phyloP scores from a whole-genome alignment of 2,797 vertebrate genomes.

The Acridotheres tristis region DNA sequence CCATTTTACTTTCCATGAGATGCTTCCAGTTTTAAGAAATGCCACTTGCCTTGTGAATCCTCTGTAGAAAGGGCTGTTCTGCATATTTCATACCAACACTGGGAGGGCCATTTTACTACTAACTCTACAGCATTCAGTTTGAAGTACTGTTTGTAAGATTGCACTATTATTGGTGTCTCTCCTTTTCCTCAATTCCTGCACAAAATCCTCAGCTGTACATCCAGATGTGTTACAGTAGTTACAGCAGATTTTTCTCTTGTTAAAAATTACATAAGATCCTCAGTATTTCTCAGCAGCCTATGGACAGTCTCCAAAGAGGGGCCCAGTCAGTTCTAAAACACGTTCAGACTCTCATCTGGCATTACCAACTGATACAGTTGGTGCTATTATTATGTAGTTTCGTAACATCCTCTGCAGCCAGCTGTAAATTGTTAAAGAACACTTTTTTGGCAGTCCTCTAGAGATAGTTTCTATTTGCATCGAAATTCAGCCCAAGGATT shows the following conservation, averaged over 20 bases:
- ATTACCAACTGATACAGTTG: background rate
- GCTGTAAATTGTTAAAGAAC: constrained; percentile 56
- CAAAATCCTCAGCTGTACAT: background rate
- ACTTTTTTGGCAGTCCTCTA: constrained; percentile 57
- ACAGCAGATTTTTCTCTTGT: background rate
- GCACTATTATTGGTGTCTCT: background rate
- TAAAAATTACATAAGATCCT: background rate
- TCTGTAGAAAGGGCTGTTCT: background rate
- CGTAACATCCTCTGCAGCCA: constrained; percentile 26
- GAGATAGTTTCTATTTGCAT: constrained; percentile 38
- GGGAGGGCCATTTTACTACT: background rate
- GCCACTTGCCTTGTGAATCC: background rate
- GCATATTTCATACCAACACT: background rate
- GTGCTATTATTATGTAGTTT: constrained; percentile 8
- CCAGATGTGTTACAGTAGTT: background rate
- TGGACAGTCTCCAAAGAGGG: background rate
- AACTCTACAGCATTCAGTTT: background rate
- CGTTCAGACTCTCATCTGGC: background rate
- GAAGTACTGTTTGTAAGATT: background rate
- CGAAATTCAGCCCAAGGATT: constrained; percentile 26
- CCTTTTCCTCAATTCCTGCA: background rate
- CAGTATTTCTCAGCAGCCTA: background rate
- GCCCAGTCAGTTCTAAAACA: background rate
- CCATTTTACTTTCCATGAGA: background rate
- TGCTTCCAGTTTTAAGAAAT: background rate